Evolutionary conservation across 2,888 invertebrate species (phyloP).

Genomic region (Kuschelorhynchus macadamiae): DNA sequence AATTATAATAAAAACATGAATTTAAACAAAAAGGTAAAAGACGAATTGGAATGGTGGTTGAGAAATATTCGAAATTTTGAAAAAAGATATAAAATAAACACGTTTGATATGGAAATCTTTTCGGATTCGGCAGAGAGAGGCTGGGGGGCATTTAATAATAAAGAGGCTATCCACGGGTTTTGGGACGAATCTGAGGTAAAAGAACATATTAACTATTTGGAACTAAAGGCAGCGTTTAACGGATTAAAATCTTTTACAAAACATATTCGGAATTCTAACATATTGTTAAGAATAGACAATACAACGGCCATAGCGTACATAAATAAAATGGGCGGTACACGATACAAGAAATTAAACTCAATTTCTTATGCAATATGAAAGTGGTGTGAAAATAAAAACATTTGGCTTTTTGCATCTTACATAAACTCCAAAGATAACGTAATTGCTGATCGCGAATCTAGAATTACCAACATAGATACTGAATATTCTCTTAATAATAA

Average conservation of each 20-base stretch:
- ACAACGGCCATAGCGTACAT: background rate
- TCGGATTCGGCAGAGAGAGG: background rate
- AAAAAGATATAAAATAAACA: conserved; percentile 7
- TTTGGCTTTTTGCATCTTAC: conserved; percentile 15
- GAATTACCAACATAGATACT: conserved; percentile 4
- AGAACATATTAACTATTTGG: conserved; percentile 2
- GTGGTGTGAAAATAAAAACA: conserved; percentile 15
- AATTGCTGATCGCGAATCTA: conserved; percentile 19
- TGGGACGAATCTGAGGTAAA: conserved; percentile 4
- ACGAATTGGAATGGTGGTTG: no score
- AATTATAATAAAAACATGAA: conserved; percentile 4
- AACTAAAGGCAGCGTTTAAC: conserved; percentile 2
- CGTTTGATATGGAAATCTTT: background rate
- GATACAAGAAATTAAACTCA: conserved; percentile 4
- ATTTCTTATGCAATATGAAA: background rate
- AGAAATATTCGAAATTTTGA: conserved; percentile 9
- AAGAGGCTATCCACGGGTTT: conserved; percentile 7
- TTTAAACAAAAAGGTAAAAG: background rate
- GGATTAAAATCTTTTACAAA: conserved; percentile 19
- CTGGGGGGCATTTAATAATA: conserved; percentile 11
- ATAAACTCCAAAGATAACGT: background rate
- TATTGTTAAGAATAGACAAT: background rate
- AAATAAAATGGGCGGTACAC: conserved; percentile 1
- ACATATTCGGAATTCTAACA: background rate
- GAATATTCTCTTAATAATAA: conserved; percentile 7